phyloP scores from a whole-genome alignment of 53 echinoderm and acorn worm genomes.

The Henricia sp. region DNA sequence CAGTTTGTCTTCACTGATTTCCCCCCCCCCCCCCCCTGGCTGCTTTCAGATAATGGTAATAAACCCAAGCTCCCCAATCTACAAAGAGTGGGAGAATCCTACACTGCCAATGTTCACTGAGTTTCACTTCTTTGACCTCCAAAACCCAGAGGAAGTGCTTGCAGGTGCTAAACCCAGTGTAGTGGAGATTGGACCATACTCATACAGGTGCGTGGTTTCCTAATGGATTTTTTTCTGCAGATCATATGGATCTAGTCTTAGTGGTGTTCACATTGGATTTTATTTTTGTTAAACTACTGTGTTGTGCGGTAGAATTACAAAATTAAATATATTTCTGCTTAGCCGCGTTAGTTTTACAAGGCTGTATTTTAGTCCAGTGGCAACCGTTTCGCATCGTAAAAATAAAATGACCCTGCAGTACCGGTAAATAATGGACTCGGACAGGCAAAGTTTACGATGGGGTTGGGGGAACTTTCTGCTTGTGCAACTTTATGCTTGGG shows the following conservation, averaged over 20 bases:
- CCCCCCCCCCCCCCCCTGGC: background rate
- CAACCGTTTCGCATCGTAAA: too few species aligned
- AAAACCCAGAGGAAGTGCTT: conserved; percentile 77
- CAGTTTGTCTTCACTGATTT: background rate
- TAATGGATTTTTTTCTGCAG: background rate
- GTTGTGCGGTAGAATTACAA: background rate
- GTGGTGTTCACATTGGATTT: background rate
- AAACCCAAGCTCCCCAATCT: conserved; percentile 57
- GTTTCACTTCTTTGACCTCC: conserved; percentile 82
- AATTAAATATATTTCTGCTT: background rate
- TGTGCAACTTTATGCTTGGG: too few species aligned
- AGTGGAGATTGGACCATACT: conserved; percentile 76
- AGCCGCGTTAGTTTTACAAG: background rate
- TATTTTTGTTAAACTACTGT: background rate
- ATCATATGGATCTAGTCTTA: too few species aligned
- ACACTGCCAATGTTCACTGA: conserved; percentile 66
- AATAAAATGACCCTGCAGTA: too few species aligned
- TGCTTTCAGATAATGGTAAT: conserved; percentile 60
- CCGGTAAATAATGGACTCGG: too few species aligned
- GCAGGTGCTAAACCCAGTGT: conserved; percentile 73
- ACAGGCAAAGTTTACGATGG: too few species aligned
- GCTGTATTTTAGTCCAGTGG: too few species aligned
- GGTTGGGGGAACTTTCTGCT: too few species aligned
- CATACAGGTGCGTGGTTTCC: conserved; percentile 67
- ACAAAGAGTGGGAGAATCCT: conserved; percentile 60